A percentile compares a stretch with the other conserved stretches of the same genome.
Evolutionary conservation across 2,797 vertebrate genomes (phyloP).

Genomic region (Octomys mimax): DNA sequence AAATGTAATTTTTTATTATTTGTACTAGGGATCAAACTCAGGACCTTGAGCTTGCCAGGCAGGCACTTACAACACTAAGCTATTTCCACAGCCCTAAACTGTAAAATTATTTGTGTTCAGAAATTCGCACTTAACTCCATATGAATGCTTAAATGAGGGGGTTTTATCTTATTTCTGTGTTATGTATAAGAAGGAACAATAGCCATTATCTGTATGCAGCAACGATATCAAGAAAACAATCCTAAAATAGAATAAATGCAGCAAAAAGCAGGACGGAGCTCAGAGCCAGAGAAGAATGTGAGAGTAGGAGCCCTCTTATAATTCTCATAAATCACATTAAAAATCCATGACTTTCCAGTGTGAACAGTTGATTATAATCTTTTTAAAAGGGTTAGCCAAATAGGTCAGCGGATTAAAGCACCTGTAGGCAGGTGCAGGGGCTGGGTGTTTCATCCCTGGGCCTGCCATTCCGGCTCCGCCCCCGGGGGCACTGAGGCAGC

Average conservation of each 20-base stretch:
- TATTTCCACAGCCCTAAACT: too few species aligned
- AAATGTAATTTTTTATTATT: background rate
- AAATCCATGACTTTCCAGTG: background rate
- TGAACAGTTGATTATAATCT: background rate
- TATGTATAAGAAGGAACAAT: background rate
- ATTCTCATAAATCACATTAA: background rate
- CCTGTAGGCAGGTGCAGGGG: too few species aligned
- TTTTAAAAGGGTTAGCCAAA: background rate
- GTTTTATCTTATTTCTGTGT: constrained; percentile 59
- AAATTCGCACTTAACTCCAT: constrained; percentile 13
- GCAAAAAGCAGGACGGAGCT: background rate
- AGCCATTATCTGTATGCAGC: background rate
- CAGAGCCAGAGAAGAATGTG: background rate
- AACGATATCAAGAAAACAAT: constrained; percentile 47
- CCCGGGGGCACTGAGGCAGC: too few species aligned
- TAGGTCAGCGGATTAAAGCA: too few species aligned
- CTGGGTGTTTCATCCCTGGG: too few species aligned
- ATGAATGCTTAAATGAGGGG: background rate
- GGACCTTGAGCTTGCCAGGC: too few species aligned
- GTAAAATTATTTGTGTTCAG: constrained; percentile 4
- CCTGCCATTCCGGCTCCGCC: too few species aligned
- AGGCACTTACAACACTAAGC: too few species aligned
- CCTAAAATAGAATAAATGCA: constrained; percentile 2
- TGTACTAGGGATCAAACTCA: too few species aligned
- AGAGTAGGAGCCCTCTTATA: background rate